Base-by-base conservation (phyloP, 92 coral and sea anemone genomes). In the Siderastrea siderea region DNA sequence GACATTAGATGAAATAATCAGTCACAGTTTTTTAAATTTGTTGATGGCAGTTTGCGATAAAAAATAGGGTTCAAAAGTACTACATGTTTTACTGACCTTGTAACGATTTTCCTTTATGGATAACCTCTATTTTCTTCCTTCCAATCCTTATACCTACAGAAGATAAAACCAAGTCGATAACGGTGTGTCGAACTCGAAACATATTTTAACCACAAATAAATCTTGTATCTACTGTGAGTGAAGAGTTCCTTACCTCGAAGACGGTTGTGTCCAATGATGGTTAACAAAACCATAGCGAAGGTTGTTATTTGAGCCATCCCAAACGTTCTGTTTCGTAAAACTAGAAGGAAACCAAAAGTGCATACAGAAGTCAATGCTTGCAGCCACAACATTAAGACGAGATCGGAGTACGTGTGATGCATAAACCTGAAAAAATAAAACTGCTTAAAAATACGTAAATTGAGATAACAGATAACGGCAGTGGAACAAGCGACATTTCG, bases 91-190 rank as follows among this genome's bases (percentile, higher is more conserved):
- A 57, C 70, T 48, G 49, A 86, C 94, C 94, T 86, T 80, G 83
- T 26, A 90, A 68, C 14, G 88, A 62, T 60, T 13, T 86, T 45
- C 94, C 94, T 14, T 82, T 91, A 62, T 81, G 91, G 19, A 91
- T 60, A 13, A 90, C 73, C 26, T 86, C 91, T 4, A 75, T 50
- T 60, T 81, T 81, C 55, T 60, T 86, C 47, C 80, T 81, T 3
- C 61, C 64, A 52, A 83, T 67, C 82, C 69, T 52, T 50, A 47
- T 62, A 4, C 84, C 93, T 86, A 67, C 16, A 26, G 58, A 46
- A n/a, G 77, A 70, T 70, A 17, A 46, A 14, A 71, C 50, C 19
- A 15, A 50, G 44, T 8, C 1, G 15, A 72, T 44, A 49, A 2
- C 54, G 44, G 44, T 49, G 14, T 8, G 60, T 11, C 15, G 14